phyloP scores from a whole-genome alignment of 2,797 vertebrate species.

The Anas flavirostris region DNA sequence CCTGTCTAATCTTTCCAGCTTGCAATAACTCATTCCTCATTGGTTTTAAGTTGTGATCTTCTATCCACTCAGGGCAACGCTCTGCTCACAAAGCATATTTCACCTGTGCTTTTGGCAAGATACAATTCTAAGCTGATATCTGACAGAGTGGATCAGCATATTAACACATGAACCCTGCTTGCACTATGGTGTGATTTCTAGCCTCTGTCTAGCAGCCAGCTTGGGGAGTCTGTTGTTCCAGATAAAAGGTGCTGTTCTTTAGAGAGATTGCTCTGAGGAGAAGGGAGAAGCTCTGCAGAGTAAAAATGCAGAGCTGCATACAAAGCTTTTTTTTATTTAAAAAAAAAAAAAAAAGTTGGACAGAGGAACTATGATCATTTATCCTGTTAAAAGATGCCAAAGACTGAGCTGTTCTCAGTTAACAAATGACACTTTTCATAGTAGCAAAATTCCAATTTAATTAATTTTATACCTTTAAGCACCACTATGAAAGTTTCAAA shows the following conservation, averaged over 20 bases:
- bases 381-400: not conserved
- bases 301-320: not conserved
- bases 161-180: conserved; percentile 14
- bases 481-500: not conserved
- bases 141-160: conserved; percentile 34
- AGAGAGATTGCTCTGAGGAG: not conserved
- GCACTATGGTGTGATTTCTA: not conserved
- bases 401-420: not conserved
- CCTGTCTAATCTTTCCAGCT: conserved; percentile 29
- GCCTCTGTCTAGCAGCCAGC: not conserved
- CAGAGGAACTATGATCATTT: not conserved
- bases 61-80: not conserved
- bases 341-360: not conserved
- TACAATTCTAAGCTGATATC: conserved; percentile 2
- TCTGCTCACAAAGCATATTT: not conserved
- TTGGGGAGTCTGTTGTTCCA: not conserved
- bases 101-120: conserved; percentile 32
- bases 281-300: not conserved
- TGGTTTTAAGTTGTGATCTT: not conserved
- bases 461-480: not conserved
- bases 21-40: not conserved
- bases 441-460: not conserved
- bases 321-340: too few species aligned
- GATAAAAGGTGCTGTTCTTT: conserved; percentile 11
- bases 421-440: not conserved